phyloP scores from a whole-genome alignment of 1,140 invertebrate genomes.

The Rhopalosiphum maidis region DNA sequence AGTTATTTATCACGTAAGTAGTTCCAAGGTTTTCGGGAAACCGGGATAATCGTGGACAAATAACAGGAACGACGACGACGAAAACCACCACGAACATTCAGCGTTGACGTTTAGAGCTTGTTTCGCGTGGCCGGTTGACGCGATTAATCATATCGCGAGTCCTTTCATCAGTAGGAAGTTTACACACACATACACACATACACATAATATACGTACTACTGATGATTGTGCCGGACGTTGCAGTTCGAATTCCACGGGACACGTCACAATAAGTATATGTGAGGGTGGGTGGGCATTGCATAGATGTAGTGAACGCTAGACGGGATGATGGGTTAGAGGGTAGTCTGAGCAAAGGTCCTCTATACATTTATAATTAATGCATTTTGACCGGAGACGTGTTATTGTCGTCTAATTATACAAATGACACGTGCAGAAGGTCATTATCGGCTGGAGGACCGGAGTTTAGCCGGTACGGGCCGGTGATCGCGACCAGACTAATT shows the following conservation, averaged over 20 bases:
- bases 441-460: constrained; percentile 15
- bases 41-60: not conserved
- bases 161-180: not conserved
- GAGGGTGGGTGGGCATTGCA: no score
- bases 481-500: constrained; percentile 43
- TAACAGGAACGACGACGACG: not conserved
- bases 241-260: not conserved
- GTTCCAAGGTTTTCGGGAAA: not conserved
- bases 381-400: constrained; percentile 12
- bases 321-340: not conserved
- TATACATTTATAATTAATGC: not conserved
- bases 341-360: not conserved
- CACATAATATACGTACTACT: not conserved
- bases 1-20: constrained; percentile 13
- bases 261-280: not conserved
- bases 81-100: not conserved
- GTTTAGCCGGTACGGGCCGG: constrained; percentile 9
- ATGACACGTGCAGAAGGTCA: constrained; percentile 47
- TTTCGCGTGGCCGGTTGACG: not conserved
- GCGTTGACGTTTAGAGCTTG: not conserved
- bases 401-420: constrained; percentile 45
- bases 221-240: not conserved
- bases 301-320: no score
- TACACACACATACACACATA: not conserved
- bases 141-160: constrained; percentile 14